Evolutionary conservation across 2,888 invertebrate species (phyloP), one percentile per base, ranked within the genome.

Genomic region (Harpalus rufipes): DNA sequence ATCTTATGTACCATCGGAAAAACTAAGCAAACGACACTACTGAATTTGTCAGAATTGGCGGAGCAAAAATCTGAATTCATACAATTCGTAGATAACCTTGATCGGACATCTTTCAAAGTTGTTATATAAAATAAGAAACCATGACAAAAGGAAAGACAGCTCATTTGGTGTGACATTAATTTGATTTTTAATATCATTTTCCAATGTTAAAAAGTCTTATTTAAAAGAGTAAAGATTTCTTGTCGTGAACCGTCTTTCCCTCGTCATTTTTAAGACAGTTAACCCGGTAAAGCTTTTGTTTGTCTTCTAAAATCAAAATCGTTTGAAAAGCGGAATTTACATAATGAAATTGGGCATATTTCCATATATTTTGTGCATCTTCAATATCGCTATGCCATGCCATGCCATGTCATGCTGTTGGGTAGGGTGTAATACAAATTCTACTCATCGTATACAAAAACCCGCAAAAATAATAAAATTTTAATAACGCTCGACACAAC

Each of bases 381-480:
- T 80, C 44, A 41, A 80, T 78, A 58, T n/a, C 32, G 32, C 56
- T 61, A 59, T 61, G 41, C 44, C 16, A 25, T 61, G 41, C 41
- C 16, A 21, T 8, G 21, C 56, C 39, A 59, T 61, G 18, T 18
- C 16, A 21, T 61, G 39, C 61, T 7, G 16, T 32, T 32, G 32
- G 32, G 32, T 32, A 51, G 58, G 59, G 44, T 44, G 56, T 14
- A 80, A 80, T 41, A 41, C 14, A 39, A 58, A 59, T 14, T 80
- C 61, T 80, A 41, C 61, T 44, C 61, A 39, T 39, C 78, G 25
- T 39, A 51, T 80, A 80, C 61, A 80, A 80, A 80, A 80, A 59
- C 14, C 21, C 80, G 80, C 61, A 80, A 80, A 78, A 80, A 80
- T 80, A 80, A 80, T 80, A 80, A 80, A 80, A 80, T 61, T 80